Evolutionary conservation across 1,140 invertebrate species (phyloP).

Genomic region (Laodelphax striatellus): DNA sequence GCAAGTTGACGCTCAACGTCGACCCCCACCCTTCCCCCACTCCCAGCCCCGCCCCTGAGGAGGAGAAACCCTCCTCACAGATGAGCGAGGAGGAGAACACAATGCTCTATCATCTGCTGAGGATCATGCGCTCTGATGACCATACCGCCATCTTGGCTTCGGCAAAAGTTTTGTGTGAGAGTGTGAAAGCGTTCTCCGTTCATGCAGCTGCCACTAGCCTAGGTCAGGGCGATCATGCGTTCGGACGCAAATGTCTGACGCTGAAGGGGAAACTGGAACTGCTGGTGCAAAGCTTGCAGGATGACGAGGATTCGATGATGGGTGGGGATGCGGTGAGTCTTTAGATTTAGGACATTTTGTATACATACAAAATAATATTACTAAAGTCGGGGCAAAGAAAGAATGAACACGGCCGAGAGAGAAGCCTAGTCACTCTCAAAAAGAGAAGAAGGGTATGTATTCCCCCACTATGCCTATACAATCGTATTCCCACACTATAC

Average conservation of each 20-base stretch:
- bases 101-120: slow-evolving; percentile 68
- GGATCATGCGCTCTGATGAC: slow-evolving; percentile 78
- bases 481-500: no score
- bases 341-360: no score
- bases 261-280: slow-evolving; percentile 66
- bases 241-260: slow-evolving; percentile 56
- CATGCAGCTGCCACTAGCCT: slow-evolving; percentile 44
- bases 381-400: no score
- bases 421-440: no score
- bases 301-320: slow-evolving; percentile 37
- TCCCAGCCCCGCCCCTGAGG: slow-evolving; percentile 30
- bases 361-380: no score
- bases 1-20: slow-evolving; percentile 36
- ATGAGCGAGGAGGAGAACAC: slow-evolving; percentile 60
- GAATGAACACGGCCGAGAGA: no score
- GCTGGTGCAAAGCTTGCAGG: slow-evolving; percentile 57
- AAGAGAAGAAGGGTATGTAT: no score
- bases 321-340: no score
- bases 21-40: no score
- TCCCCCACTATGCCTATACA: no score
- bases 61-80: slow-evolving; percentile 11
- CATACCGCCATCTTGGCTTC: slow-evolving; percentile 60
- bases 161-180: slow-evolving; percentile 67
- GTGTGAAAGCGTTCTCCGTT: slow-evolving; percentile 62
- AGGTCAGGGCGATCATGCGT: slow-evolving; percentile 45